These are phyloP conservation scores for Anhinga anhinga DNA, from an alignment of 2,113 vertebrate species.

Conservation along the genomic window DNA sequence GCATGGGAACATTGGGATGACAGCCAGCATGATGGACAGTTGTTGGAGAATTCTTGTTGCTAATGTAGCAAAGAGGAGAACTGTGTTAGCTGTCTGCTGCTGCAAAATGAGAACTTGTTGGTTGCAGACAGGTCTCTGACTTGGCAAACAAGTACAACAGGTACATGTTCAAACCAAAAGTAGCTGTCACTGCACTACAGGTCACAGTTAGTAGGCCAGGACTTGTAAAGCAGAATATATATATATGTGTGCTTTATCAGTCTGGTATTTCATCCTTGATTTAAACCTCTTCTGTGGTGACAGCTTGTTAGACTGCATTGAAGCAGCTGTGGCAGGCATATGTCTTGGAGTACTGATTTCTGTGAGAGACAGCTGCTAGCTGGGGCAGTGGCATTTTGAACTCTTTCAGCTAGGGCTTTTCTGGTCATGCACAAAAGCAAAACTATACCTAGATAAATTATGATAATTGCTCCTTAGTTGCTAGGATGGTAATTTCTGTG, in stretches of 20 bases:
- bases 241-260: neutral
- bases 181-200: neutral
- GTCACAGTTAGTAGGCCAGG: neutral
- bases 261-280: neutral
- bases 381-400: neutral
- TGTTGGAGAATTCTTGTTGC: neutral
- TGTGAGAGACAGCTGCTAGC: neutral
- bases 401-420: neutral
- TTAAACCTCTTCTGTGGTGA: neutral
- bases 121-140: neutral
- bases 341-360: neutral
- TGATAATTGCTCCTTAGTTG: neutral
- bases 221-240: neutral
- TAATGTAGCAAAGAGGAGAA: neutral
- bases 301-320: neutral
- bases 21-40: neutral
- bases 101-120: rapidly evolving
- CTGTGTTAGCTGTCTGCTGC: neutral
- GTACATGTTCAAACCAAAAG: neutral
- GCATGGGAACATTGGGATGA: neutral
- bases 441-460: neutral
- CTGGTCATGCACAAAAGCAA: neutral
- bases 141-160: neutral
- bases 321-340: neutral
- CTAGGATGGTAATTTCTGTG: neutral